Percentiles rank a stretch among this genome's conserved stretches.
Conservation (phyloP, 2,797 vertebrate species). For the Hippopotamyrus pictus region DNA sequence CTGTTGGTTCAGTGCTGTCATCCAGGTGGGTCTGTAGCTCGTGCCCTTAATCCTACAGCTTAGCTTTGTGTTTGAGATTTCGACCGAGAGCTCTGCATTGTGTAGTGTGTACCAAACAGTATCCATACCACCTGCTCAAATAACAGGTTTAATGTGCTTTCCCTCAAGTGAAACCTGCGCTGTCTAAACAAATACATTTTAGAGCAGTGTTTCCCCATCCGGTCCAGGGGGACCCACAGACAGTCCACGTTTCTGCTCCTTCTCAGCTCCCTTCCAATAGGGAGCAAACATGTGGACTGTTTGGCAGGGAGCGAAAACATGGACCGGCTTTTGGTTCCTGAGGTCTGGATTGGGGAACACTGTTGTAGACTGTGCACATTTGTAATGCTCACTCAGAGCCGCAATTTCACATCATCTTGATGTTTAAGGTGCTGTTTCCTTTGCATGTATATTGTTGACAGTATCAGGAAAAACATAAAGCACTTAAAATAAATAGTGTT, state of each 20-base stretch:
- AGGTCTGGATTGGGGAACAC: background rate
- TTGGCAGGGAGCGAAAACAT: background rate
- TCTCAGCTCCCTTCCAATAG: background rate
- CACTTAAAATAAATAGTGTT: background rate
- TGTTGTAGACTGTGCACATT: background rate
- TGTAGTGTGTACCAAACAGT: background rate
- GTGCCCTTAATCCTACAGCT: background rate
- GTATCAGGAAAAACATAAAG: background rate
- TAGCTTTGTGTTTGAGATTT: background rate
- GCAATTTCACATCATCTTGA: background rate
- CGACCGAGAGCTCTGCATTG: background rate
- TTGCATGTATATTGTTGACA: background rate
- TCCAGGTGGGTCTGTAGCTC: constrained; percentile 76
- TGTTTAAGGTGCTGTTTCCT: background rate
- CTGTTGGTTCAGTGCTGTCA: constrained; percentile 98
- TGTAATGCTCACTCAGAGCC: background rate
- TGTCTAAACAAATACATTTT: background rate
- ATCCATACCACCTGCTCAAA: background rate
- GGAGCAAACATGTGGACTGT: background rate
- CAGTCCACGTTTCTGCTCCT: background rate
- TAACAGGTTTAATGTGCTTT: background rate
- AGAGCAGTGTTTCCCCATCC: background rate
- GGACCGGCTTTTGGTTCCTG: background rate
- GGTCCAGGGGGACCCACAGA: background rate
- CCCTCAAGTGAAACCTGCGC: background rate